Conservation (phyloP, 2,888 invertebrate species). For the Tachina lurida region DNA sequence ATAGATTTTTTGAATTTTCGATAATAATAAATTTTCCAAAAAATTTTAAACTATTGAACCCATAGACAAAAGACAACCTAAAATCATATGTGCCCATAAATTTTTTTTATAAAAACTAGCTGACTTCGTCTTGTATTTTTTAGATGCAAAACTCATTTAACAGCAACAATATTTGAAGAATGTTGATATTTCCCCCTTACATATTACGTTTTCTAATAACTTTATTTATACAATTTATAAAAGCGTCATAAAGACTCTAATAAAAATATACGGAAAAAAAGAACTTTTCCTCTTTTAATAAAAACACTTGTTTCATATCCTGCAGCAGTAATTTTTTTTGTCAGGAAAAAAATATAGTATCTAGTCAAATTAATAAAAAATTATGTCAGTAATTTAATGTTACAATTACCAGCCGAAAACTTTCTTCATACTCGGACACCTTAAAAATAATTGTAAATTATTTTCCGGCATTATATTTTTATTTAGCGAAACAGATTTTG, state of each 20-base stretch:
- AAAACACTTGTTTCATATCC: neutral
- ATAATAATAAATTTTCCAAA: too few relatives aligned
- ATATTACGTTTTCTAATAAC: neutral
- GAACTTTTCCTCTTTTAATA: neutral
- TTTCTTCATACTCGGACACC: slow-evolving; percentile 51
- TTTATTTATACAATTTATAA: neutral
- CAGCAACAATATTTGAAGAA: neutral
- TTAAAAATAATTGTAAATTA: slow-evolving; percentile 65
- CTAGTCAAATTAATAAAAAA: slow-evolving; percentile 68
- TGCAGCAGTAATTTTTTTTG: neutral
- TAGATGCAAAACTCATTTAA: neutral
- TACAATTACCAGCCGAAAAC: slow-evolving; percentile 63
- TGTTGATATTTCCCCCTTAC: neutral
- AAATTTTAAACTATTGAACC: too few relatives aligned
- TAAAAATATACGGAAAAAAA: neutral
- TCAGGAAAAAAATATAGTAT: neutral
- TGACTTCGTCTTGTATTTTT: too few relatives aligned
- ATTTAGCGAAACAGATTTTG: slow-evolving; percentile 62
- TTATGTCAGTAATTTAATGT: slow-evolving; percentile 66
- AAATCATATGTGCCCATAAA: too few relatives aligned
- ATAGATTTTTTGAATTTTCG: too few relatives aligned
- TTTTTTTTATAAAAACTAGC: too few relatives aligned
- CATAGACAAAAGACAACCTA: too few relatives aligned
- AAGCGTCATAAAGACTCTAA: neutral
- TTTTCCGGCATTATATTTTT: slow-evolving; percentile 35